Percentiles rank a stretch among this genome's conserved stretches.
Evolutionary conservation across 1,140 invertebrate species (phyloP).

Genomic region (Drosophila baimaii): DNA sequence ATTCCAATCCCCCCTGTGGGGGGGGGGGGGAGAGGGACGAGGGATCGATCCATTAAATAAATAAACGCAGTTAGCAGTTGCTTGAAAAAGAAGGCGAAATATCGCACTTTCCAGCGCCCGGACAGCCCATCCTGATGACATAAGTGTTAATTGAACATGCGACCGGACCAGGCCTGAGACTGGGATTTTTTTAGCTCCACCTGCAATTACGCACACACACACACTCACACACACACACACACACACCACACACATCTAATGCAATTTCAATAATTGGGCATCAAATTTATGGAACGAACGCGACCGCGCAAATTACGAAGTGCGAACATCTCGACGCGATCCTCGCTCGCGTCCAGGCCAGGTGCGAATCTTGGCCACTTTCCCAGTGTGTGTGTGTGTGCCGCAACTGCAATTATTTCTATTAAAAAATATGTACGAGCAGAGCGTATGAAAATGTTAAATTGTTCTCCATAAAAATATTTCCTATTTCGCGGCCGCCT

Average conservation of each 20-base stretch:
- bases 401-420: constrained; percentile 66
- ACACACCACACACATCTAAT: constrained; percentile 58
- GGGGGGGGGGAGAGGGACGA: too few relatives aligned
- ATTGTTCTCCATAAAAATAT: constrained; percentile 47
- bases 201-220: constrained; percentile 69
- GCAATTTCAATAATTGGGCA: constrained; percentile 83
- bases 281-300: constrained; percentile 69
- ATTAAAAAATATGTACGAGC: constrained; percentile 64
- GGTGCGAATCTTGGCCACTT: constrained; percentile 53
- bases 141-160: constrained; percentile 78
- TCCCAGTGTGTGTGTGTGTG: constrained; percentile 24
- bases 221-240: constrained; percentile 65
- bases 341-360: constrained; percentile 12
- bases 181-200: neutral
- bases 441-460: constrained; percentile 41
- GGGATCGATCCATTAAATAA: constrained; percentile 21
- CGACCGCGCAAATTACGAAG: constrained; percentile 73
- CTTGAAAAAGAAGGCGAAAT: constrained; percentile 73
- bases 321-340: constrained; percentile 72
- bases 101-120: constrained; percentile 14
- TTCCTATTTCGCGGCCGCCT: constrained; percentile 12
- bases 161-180: neutral
- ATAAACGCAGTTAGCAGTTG: constrained; percentile 63
- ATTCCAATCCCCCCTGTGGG: constrained; percentile 22
- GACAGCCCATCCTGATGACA: constrained; percentile 38